A percentile compares a stretch with the other conserved stretches of the same genome.
Conservation (phyloP, 2,797 vertebrate species). For the Pseudomugil tenellus region DNA sequence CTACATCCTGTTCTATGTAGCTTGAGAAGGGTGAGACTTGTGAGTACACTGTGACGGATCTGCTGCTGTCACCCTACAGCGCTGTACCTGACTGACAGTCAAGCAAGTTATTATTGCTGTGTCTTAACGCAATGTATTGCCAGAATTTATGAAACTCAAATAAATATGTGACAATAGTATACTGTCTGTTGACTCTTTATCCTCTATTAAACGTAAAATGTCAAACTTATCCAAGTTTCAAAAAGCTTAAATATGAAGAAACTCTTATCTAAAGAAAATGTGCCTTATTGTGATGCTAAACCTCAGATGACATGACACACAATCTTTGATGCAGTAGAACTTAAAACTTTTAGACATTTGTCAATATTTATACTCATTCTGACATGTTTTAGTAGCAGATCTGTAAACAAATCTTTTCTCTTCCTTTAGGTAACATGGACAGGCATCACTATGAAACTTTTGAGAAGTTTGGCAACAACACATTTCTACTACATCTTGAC, state of each 20-base stretch:
- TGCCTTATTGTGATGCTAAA: background rate
- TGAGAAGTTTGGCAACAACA: conserved; percentile 94
- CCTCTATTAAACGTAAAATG: too few relatives aligned
- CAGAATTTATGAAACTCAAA: background rate
- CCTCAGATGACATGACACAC: background rate
- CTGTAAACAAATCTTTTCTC: background rate
- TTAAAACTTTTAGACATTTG: background rate
- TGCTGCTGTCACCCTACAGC: background rate
- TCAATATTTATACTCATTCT: background rate
- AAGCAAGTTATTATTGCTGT: background rate
- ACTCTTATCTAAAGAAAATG: background rate
- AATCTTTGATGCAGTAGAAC: background rate
- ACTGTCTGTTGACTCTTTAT: too few relatives aligned
- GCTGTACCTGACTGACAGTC: background rate
- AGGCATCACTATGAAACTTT: conserved; percentile 96
- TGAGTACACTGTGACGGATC: conserved; percentile 64
- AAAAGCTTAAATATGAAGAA: background rate
- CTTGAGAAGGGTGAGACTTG: conserved; percentile 73
- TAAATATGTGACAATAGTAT: conserved; percentile 2
- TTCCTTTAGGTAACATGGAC: conserved; percentile 93
- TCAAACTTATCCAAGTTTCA: background rate
- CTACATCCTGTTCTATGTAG: conserved; percentile 73
- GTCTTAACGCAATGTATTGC: too few relatives aligned
- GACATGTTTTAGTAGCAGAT: background rate
- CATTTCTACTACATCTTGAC: conserved; percentile 93